Base-by-base conservation (phyloP, 2,797 vertebrate species). In the Etheostoma perlongum region DNA sequence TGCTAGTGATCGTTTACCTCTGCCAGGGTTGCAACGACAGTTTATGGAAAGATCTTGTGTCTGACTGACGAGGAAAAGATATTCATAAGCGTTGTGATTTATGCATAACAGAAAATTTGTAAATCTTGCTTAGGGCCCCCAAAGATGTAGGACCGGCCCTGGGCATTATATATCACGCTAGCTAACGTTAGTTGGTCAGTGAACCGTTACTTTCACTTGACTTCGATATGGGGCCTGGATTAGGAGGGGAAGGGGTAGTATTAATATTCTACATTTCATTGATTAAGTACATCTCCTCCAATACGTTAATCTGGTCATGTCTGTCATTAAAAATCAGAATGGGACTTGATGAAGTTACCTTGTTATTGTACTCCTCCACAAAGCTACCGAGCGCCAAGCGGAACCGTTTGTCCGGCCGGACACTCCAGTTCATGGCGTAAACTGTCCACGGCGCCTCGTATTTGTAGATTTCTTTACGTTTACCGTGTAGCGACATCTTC, bases 381-480 rank as follows among this genome's bases (percentile, higher is more conserved):
- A 97, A 97, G 90, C 96, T 97, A 33, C 97, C 97, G 42, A 97
- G 93, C 13, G 97, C 97, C 88, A 97, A 91, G 7, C 96, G 95
- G 90, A 97, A 97, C 89, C 97, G 95, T 86, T 97, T 97, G 93
- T 97, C 97, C 40, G 97, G 97, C 84, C 97, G 94, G 67, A 97
- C 97, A 79, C 96, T 97, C 96, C 97, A 97, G 93, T 97, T 97
- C 97, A 98, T 97, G 80, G 96, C 97, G 86, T 97, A 97, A 23
- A 98, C 96, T 30, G 97, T 98, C 97, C 96, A 98, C 21, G 96
- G 97, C 67, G 97, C 97, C 89, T 98, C 97, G 74, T 98, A 97
- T 85, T 97, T 98, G 88, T 98, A 98, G 88, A 98, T 98, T 92
- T 98, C 97, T 95, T 97, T 97, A 92, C 96, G 93, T 90, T 98